Evolutionary conservation across 2,797 vertebrate species (phyloP), one percentile per base, ranked within the genome.

Genomic region (Cyclura pinguis): DNA sequence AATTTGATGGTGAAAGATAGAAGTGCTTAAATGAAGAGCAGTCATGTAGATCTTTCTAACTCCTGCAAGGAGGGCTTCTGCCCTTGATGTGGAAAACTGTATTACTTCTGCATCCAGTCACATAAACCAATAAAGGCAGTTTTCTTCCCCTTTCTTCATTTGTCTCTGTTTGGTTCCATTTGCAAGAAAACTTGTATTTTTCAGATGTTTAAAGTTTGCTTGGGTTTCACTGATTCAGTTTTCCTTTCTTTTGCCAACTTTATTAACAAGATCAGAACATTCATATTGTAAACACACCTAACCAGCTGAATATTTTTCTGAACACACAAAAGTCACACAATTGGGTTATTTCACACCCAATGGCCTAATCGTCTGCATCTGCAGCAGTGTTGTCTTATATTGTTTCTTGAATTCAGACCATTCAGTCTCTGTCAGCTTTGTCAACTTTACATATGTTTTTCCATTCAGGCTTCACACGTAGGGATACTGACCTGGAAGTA

Each of bases 61-160:
- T 12, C 24, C 24, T 64, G 27, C 55, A 87, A 93, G 88, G 62
- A 94, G 88, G 24, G 91, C 83, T 84, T 93, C 92, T 92, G 84
- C 20, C 29, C 6, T 74, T 94, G 91, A 93, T 93, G 91, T 92
- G 62, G 62, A 84, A 81, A 93, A 93, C 80, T 81, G 89, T 92
- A 91, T 92, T 90, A 72, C 81, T 81, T 94, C 88, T 90, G 92
- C 93, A 89, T 94, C 83, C 27, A 92, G 32, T 87, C 88, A 92
- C 0, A 0, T 42, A 85, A 47, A 82, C 2, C 84, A 86, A 88
- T 94, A 93, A 92, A 94, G 47, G 86, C 52, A 12, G 69, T 94
- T 93, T 92, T 87, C 92, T 93, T 16, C 57, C 42, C 52, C 62
- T n/a, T 64, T 78, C 38, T 87, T 78, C 35, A 64, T 78, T 87